These are phyloP conservation scores for Holothuria leucospilota DNA, from an alignment of 53 echinoderm and acorn worm species.

Conservation along the genomic window DNA sequence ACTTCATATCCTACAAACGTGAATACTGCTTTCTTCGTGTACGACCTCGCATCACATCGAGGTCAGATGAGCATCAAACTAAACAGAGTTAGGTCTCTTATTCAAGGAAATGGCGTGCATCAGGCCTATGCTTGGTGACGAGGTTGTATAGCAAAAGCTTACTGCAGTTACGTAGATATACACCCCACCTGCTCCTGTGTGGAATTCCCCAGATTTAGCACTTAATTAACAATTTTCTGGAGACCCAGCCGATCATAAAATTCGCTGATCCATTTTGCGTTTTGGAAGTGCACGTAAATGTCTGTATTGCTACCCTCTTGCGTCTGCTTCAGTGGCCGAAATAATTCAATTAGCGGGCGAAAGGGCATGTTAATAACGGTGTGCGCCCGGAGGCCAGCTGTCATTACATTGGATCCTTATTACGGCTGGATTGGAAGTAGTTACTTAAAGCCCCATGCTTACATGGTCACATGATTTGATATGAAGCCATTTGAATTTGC, in stretches of 20 bases:
- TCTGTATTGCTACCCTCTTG: not conserved
- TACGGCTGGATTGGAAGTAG: conserved; percentile 16
- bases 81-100: too few relatives aligned
- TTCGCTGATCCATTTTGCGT: conserved; percentile 17
- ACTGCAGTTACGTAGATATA: too few relatives aligned
- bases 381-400: conserved; percentile 40
- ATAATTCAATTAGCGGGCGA: conserved; percentile 43
- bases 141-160: too few relatives aligned
- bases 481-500: too few relatives aligned
- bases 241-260: conserved; percentile 24
- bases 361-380: conserved; percentile 45
- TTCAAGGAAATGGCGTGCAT: too few relatives aligned
- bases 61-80: too few relatives aligned
- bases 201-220: conserved; percentile 5
- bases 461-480: too few relatives aligned
- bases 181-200: conserved; percentile 3
- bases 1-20: too few relatives aligned
- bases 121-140: too few relatives aligned
- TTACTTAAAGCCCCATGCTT: not conserved
- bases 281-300: not conserved
- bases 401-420: conserved; percentile 27
- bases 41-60: too few relatives aligned
- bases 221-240: conserved; percentile 19
- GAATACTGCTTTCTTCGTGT: too few relatives aligned
- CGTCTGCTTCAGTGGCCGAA: conserved; percentile 25